Percentiles rank a stretch among this genome's conserved stretches.
Conservation (phyloP, 2,113 vertebrate genomes). For the Ceyx cyanopectus region DNA sequence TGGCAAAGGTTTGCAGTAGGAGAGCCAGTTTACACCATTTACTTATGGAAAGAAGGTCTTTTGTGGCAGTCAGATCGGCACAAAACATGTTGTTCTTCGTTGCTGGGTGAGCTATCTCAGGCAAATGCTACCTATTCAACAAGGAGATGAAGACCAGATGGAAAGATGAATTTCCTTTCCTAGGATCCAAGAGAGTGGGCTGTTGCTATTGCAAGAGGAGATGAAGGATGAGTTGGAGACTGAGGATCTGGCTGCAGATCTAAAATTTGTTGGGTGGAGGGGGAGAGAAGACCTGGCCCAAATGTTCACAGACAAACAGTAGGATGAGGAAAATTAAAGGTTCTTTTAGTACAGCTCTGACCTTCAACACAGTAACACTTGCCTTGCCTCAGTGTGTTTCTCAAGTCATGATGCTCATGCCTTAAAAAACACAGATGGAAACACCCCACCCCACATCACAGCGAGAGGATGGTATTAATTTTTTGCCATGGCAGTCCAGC, state of each 20-base stretch:
- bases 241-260: conserved; percentile 58
- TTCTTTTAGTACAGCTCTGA: neutral
- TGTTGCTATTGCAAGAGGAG: conserved; percentile 47
- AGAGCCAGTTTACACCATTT: conserved; percentile 21
- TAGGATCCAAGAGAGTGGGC: conserved; percentile 56
- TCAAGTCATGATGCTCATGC: neutral
- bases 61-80: neutral
- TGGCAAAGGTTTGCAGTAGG: neutral
- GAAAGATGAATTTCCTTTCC: conserved; percentile 58
- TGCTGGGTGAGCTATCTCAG: neutral
- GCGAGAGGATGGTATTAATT: neutral
- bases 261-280: conserved; percentile 43
- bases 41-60: conserved; percentile 3
- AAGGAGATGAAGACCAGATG: conserved; percentile 50
- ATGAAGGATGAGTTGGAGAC: conserved; percentile 56
- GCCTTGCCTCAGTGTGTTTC: neutral
- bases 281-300: conserved; percentile 31
- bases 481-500: neutral
- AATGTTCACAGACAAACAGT: conserved; percentile 15
- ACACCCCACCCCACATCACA: neutral
- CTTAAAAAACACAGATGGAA: neutral
- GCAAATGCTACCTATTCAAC: conserved; percentile 34
- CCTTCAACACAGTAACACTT: conserved; percentile 29
- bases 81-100: conserved; percentile 31
- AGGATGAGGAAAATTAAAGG: conserved; percentile 30